These are phyloP conservation scores for Speoplatyrhinus poulsoni DNA, from an alignment of 2,113 vertebrate genomes.

Conservation along the genomic window DNA sequence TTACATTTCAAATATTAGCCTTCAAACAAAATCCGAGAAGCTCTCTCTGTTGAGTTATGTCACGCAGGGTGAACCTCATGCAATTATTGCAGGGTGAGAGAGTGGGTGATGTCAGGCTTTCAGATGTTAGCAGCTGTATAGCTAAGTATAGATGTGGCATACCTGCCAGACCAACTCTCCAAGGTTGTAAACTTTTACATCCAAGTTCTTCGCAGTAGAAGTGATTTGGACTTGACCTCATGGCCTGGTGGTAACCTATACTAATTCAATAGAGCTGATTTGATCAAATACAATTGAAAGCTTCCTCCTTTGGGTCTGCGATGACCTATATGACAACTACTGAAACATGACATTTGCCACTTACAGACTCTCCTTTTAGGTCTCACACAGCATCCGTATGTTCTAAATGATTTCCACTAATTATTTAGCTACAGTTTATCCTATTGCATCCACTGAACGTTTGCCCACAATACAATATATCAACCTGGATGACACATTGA, in stretches of 20 bases:
- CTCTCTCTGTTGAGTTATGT: background rate
- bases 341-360: constrained; percentile 1
- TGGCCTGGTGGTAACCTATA: constrained; percentile 1
- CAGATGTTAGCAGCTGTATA: constrained; percentile 1
- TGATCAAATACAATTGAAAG: constrained; percentile 18
- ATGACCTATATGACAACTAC: background rate
- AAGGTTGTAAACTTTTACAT: background rate
- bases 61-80: constrained; percentile 8
- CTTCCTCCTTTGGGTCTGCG: constrained; percentile 17
- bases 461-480: constrained; percentile 10
- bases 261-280: constrained; percentile 24
- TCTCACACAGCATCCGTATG: background rate
- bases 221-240: constrained; percentile 1
- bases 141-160: background rate
- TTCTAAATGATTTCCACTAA: background rate
- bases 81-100: background rate
- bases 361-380: background rate
- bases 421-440: constrained; percentile 20
- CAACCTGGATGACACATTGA: constrained; percentile 38
- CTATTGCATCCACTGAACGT: constrained; percentile 6
- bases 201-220: background rate
- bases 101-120: background rate
- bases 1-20: constrained; percentile 15
- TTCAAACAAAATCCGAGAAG: constrained; percentile 3
- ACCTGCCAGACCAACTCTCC: background rate